phyloP scores from a whole-genome alignment of 1,140 invertebrate species.

The Cylas formicarius region DNA sequence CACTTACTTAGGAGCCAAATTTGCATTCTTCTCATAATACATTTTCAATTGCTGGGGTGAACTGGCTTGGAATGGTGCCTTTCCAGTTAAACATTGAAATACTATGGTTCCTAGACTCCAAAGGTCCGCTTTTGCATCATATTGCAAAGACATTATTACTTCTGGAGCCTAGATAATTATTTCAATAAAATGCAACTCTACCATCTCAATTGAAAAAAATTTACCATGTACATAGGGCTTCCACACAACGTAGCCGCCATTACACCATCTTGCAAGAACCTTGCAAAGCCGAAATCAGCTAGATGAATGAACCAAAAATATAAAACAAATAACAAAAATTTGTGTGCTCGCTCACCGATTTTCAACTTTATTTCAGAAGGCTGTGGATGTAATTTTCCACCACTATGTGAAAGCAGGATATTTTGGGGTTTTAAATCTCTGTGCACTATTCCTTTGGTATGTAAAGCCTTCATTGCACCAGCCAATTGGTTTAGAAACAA shows the following conservation, averaged over 20 bases:
- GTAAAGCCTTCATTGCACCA: constrained; percentile 92
- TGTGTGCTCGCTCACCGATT: constrained; percentile 62
- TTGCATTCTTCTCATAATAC: constrained; percentile 96
- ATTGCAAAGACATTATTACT: constrained; percentile 98
- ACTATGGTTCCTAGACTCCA: constrained; percentile 99
- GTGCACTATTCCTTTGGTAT: constrained; percentile 96
- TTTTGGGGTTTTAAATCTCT: constrained; percentile 98
- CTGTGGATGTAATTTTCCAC: constrained; percentile 67
- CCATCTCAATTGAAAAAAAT: constrained; percentile 16
- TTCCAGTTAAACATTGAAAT: constrained; percentile 97
- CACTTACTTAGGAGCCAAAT: constrained; percentile 87
- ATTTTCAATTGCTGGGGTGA: constrained; percentile 97
- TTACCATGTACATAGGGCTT: constrained; percentile 99
- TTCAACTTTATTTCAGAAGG: constrained; percentile 91
- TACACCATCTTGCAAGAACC: constrained; percentile 95
- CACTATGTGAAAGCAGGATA: constrained; percentile 82
- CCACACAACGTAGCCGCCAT: constrained; percentile 99
- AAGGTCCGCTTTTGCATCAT: constrained; percentile 97
- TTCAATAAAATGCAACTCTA: neutral
- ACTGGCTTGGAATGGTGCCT: constrained; percentile 95
- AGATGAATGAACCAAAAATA: too few species aligned
- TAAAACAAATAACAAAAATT: constrained; percentile 5
- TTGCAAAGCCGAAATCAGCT: constrained; percentile 99
- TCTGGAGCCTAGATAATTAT: constrained; percentile 76
- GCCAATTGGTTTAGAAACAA: constrained; percentile 93